Conservation (phyloP, 2,113 vertebrate species). For the Mormyrus lacerda region DNA sequence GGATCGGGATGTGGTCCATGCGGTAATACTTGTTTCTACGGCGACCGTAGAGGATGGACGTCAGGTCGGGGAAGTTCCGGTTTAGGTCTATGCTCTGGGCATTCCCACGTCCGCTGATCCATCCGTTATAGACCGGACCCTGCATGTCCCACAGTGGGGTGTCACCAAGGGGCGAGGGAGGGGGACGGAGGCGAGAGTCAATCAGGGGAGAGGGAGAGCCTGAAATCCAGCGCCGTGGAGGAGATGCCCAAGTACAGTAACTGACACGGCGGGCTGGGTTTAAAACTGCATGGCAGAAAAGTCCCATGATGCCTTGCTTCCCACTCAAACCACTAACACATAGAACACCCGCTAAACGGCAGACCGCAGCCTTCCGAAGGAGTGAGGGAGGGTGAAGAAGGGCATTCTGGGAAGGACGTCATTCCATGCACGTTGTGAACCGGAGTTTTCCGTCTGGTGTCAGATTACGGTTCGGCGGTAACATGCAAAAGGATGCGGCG, state of each 20-base stretch:
- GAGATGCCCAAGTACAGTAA: not conserved
- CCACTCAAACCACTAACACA: not conserved
- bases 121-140: slow-evolving; percentile 85
- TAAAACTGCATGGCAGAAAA: not conserved
- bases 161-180: not conserved
- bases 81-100: slow-evolving; percentile 91
- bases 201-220: not conserved
- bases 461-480: not conserved
- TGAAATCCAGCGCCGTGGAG: not conserved
- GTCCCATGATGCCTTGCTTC: not conserved
- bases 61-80: slow-evolving; percentile 94
- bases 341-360: not conserved
- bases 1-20: slow-evolving; percentile 81
- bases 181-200: not conserved
- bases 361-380: not conserved
- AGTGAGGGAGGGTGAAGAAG: not conserved
- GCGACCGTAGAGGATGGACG: slow-evolving; percentile 75
- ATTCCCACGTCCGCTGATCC: slow-evolving; percentile 81
- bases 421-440: not conserved
- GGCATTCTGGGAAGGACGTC: not conserved
- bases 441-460: not conserved
- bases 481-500: not conserved
- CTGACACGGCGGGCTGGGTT: not conserved
- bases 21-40: slow-evolving; percentile 62
- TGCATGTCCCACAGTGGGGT: slow-evolving; percentile 48